Conservation (phyloP, 1,140 invertebrate genomes). For the Orchestia grillus region DNA sequence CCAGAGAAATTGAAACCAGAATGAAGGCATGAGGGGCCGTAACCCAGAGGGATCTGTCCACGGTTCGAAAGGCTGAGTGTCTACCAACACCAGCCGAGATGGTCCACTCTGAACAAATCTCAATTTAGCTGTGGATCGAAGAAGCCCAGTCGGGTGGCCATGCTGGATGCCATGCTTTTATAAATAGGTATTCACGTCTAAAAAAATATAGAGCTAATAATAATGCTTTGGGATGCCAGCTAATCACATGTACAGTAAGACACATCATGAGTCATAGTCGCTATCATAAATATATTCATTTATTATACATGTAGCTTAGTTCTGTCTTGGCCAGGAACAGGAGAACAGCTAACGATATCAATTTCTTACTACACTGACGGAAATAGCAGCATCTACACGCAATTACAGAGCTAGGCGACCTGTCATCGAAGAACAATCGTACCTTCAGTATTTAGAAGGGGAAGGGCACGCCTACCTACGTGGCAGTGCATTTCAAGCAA, state of each 20-base stretch:
- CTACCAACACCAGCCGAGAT: neutral
- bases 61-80: neutral
- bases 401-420: neutral
- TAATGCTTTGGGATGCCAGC: slow-evolving; percentile 56
- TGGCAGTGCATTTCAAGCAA: neutral
- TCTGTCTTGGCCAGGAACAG: slow-evolving; percentile 31
- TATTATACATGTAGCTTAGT: slow-evolving; percentile 50
- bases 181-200: slow-evolving; percentile 54
- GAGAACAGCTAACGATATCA: neutral
- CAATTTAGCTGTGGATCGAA: neutral
- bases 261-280: slow-evolving; percentile 54
- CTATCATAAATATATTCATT: slow-evolving; percentile 56
- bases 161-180: neutral
- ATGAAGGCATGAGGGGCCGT: neutral
- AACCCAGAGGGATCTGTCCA: neutral
- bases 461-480: neutral
- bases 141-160: neutral
- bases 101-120: neutral
- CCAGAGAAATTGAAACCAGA: neutral
- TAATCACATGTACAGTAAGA: slow-evolving; percentile 56
- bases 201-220: slow-evolving; percentile 54
- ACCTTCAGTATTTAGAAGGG: neutral
- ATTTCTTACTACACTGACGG: neutral
- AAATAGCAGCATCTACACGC: slow-evolving; percentile 7
- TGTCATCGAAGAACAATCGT: neutral